Evolutionary conservation across 2,888 invertebrate genomes (phyloP).

Genomic region (Cheilosia pagana): DNA sequence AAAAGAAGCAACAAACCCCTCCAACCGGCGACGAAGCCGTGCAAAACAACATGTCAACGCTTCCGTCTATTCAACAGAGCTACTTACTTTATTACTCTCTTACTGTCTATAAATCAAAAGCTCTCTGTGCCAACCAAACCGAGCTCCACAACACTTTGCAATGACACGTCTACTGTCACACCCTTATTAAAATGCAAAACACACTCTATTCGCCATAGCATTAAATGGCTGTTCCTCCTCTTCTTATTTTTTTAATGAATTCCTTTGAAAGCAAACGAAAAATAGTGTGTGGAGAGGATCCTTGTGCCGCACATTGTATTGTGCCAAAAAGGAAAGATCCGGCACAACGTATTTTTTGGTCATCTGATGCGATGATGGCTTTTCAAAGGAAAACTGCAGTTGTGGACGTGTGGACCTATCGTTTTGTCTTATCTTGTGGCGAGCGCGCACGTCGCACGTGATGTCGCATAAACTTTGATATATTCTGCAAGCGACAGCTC

Average conservation of each 20-base stretch:
- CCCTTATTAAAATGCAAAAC: conserved; percentile 64
- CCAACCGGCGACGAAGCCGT: not conserved
- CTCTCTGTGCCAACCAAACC: conserved; percentile 16
- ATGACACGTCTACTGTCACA: conserved; percentile 37
- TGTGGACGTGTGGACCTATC: not conserved
- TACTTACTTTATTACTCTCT: conserved; percentile 59
- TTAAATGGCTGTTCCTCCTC: conserved; percentile 7
- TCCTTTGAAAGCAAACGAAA: conserved; percentile 41
- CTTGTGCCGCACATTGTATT: not conserved
- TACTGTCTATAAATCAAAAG: conserved; percentile 66
- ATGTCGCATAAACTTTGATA: conserved; percentile 64
- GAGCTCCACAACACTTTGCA: conserved; percentile 21
- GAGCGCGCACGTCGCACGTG: conserved; percentile 52
- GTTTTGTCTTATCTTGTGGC: conserved; percentile 11
- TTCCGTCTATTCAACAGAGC: conserved; percentile 45
- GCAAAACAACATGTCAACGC: conserved; percentile 29
- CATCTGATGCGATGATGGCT: conserved; percentile 22
- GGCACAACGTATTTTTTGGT: conserved; percentile 28
- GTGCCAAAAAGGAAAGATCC: not conserved
- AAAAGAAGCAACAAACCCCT: conserved; percentile 7
- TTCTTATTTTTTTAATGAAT: conserved; percentile 27
- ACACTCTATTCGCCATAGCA: conserved; percentile 35
- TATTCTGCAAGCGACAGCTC: conserved; percentile 7
- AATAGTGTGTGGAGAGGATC: conserved; percentile 5
- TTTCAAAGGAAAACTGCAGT: conserved; percentile 40